Conservation (phyloP, 2,888 invertebrate genomes). For the Drosophila colorata region DNA sequence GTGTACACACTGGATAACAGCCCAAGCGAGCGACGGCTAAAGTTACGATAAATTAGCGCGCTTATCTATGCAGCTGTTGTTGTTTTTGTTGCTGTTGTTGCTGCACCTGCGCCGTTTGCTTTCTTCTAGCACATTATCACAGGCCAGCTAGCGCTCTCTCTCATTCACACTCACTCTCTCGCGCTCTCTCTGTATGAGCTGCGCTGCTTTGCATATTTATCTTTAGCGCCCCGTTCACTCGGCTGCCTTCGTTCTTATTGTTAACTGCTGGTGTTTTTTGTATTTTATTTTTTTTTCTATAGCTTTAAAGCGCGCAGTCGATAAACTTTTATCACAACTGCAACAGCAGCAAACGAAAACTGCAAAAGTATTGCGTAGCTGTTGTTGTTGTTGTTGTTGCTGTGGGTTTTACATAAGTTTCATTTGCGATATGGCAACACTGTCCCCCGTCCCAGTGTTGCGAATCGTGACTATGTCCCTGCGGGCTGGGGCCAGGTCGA, state of each 20-base stretch:
- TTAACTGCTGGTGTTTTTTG: conserved; percentile 37
- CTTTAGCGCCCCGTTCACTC: conserved; percentile 60
- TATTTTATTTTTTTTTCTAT: conserved; percentile 49
- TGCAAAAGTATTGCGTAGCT: conserved; percentile 57
- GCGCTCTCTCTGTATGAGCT: not conserved
- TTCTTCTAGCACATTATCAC: conserved; percentile 54
- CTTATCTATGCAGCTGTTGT: conserved; percentile 75
- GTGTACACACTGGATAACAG: conserved; percentile 23
- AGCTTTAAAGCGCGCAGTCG: conserved; percentile 68
- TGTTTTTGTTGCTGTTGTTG: conserved; percentile 49
- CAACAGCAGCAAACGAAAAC: conserved; percentile 62
- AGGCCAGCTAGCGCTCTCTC: conserved; percentile 9
- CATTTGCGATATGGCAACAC: conserved; percentile 53
- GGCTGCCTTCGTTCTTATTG: conserved; percentile 35
- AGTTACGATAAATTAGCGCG: conserved; percentile 69
- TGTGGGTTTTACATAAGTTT: conserved; percentile 17
- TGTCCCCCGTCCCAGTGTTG: conserved; percentile 17
- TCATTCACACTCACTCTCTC: conserved; percentile 8
- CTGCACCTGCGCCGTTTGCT: conserved; percentile 68
- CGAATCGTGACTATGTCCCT: conserved; percentile 42
- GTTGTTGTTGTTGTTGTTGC: conserved; percentile 12
- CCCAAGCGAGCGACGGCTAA: conserved; percentile 22
- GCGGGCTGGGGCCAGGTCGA: conserved; percentile 41
- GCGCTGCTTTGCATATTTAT: conserved; percentile 74
- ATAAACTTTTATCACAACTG: conserved; percentile 79